A percentile compares a stretch with the other conserved stretches of the same genome.
Evolutionary conservation across 1,140 invertebrate species (phyloP).

Genomic region (Cotesia vestalis): DNA sequence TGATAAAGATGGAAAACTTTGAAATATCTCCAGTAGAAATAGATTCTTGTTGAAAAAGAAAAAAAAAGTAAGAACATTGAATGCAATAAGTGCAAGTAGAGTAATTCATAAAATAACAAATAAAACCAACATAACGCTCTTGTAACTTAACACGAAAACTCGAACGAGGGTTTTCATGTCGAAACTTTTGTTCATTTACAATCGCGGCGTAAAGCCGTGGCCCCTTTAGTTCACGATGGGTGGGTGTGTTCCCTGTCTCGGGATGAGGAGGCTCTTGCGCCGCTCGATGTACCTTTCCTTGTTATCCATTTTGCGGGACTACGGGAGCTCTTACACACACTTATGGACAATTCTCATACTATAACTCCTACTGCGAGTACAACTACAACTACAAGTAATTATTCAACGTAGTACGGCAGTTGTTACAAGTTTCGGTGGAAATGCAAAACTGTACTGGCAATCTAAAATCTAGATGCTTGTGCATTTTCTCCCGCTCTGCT

Average conservation of each 20-base stretch:
- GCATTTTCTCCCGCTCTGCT: background rate
- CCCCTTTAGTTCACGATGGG: background rate
- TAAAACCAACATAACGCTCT: background rate
- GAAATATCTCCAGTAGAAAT: too few species aligned
- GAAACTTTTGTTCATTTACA: constrained; percentile 47
- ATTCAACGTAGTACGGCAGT: constrained; percentile 30
- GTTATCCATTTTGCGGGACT: constrained; percentile 35
- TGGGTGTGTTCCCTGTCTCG: too few species aligned
- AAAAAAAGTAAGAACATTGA: background rate
- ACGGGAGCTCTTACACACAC: background rate
- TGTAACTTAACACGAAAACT: constrained; percentile 22
- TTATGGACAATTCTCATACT: background rate
- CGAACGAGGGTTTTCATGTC: constrained; percentile 28
- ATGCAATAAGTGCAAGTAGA: background rate
- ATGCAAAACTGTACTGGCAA: constrained; percentile 13
- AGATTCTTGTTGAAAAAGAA: too few species aligned
- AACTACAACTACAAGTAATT: constrained; percentile 21
- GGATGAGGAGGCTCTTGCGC: background rate
- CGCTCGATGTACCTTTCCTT: constrained; percentile 18
- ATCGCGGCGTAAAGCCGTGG: constrained; percentile 15
- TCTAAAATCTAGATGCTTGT: background rate
- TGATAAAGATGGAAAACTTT: too few species aligned
- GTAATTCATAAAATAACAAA: constrained; percentile 20
- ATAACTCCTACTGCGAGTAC: constrained; percentile 1
- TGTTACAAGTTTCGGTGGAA: constrained; percentile 28